These are phyloP conservation scores for Diarsia brunnea DNA, from an alignment of 2,888 invertebrate genomes.

Conservation along the genomic window DNA sequence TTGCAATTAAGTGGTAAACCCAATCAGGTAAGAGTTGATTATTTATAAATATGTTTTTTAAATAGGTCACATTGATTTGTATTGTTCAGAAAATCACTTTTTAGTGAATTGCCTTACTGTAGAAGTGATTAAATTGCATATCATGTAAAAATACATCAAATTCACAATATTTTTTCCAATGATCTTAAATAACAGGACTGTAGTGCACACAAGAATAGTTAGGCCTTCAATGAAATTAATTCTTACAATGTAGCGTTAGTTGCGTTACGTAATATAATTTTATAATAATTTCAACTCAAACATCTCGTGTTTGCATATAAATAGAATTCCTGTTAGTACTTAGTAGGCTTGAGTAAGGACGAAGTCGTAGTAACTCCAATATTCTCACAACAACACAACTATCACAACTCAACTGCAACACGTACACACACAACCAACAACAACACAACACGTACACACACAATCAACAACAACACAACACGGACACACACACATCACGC, in stretches of 20 bases:
- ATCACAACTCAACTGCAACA: no score
- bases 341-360: neutral
- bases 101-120: neutral
- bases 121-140: neutral
- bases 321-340: neutral
- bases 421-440: no score
- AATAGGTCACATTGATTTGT: neutral
- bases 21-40: slow-evolving; percentile 86
- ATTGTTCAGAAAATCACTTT: neutral
- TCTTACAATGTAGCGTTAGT: neutral
- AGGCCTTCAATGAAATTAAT: neutral
- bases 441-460: no score
- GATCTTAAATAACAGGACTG: no score
- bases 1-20: slow-evolving; percentile 89
- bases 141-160: neutral
- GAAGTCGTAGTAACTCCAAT: neutral
- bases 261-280: neutral
- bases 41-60: neutral
- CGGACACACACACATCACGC: no score
- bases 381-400: neutral
- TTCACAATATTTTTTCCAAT: neutral
- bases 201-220: neutral
- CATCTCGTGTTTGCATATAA: neutral
- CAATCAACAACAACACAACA: no score
- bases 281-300: neutral